Base-by-base conservation (phyloP, 1,140 invertebrate genomes). In the Brachionus rotundiformis region DNA sequence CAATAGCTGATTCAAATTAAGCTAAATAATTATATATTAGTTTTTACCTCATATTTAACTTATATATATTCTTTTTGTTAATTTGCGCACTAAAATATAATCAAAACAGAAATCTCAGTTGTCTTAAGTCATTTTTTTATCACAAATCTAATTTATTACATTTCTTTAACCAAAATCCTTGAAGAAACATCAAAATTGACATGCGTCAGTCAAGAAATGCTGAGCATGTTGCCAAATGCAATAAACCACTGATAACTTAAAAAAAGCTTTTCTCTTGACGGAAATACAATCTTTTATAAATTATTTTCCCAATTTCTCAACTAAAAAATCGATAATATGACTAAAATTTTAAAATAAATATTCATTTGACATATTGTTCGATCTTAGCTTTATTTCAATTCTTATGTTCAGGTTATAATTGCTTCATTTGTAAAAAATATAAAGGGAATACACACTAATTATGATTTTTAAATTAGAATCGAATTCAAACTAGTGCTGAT, bases 341-440 rank as follows among this genome's bases (percentile, higher is more conserved):
- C 19, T 49, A 13, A 23, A 49, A 49, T 49, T 49, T 7, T 54
- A n/a, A 54, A 54, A 54, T 54, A 23, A 7, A 54, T 54, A 54
- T 23, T 54, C 47, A 54, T 54, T 54, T 54, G 47, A 54, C 47
- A 54, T 54, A 54, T 54, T 54, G 47, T 54, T 54, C 47, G 16
- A 54, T 54, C 16, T 19, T 54, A 54, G 19, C 23, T 54, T 54
- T 19, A 19, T 54, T 54, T 54, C 23, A 3, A 3, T 54, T 54
- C 39, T 54, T 54, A 19, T 54, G 47, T 54, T 54, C 16, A 54
- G 47, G 47, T 54, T 54, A 54, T 19, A 54, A 54, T 54, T 54
- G 47, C 19, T 8, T 54, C 19, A 54, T 54, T n/a, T 54, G n/a
- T 19, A 54, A 7, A n/a, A 49, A 54, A 54, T 54, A 54, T 54